phyloP scores from a whole-genome alignment of 2,797 vertebrate species.

The Florisuga fusca region DNA sequence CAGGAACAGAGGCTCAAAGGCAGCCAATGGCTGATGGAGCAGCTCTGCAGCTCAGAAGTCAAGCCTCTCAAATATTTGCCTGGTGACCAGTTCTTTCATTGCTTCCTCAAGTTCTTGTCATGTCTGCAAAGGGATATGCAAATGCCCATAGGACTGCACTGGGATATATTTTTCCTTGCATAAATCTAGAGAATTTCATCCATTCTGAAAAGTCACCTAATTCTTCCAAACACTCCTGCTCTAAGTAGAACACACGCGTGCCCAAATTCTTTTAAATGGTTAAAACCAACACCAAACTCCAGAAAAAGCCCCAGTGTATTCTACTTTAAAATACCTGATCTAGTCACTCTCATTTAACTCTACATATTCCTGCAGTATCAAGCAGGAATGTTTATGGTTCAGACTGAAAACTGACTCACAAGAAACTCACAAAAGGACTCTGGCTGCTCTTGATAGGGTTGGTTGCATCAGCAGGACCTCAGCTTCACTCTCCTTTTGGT shows the following conservation, averaged over 20 bases:
- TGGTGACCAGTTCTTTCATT: conserved; percentile 2
- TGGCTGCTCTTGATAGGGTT: not conserved
- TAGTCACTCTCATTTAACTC: conserved; percentile 24
- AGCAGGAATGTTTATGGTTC: not conserved
- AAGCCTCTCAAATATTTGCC: conserved; percentile 25
- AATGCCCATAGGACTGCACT: not conserved
- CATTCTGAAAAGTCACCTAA: not conserved
- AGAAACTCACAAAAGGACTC: not conserved
- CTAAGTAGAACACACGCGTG: not conserved
- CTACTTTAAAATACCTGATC: not conserved
- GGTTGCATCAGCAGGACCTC: not conserved
- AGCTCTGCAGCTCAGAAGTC: not conserved
- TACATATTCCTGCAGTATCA: not conserved
- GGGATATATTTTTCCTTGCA: not conserved
- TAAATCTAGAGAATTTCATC: not conserved
- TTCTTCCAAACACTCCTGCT: not conserved
- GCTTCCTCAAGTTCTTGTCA: not conserved
- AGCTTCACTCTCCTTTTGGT: not conserved
- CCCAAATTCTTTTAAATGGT: not conserved
- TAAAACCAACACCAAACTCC: not conserved
- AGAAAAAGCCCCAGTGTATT: not conserved
- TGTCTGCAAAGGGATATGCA: not conserved
- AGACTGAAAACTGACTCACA: not conserved
- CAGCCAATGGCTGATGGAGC: not conserved
- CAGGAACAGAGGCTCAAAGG: conserved; percentile 7